Evolutionary conservation across 2,888 invertebrate species (phyloP), one percentile per base, ranked within the genome.

Genomic region (Diploptera punctata): DNA sequence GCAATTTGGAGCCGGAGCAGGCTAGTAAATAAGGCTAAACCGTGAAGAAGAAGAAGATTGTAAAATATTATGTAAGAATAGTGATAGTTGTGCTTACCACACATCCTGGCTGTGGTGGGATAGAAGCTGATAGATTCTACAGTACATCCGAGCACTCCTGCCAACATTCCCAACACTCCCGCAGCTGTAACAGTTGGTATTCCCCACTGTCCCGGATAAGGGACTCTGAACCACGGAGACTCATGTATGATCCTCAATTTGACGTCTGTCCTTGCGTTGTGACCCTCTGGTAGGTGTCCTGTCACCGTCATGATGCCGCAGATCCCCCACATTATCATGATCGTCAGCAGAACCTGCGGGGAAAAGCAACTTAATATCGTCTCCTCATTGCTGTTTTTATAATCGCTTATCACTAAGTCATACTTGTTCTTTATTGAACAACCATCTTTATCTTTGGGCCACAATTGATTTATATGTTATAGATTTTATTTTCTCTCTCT

Each of bases 111-210:
- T 1, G 94, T 94, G n/a, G 95, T 95, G 68, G 95, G 94, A 83
- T 96, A 97, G 81, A 96, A 95, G 78, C 95, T 94, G 74, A 95
- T 90, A 3, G 93, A 93, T 81, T 93, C 93, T 13, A 93, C 90
- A 0, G 93, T 92, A 76, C 93, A 93, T 0, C 93, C 92, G 38
- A 93, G 80, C 21, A 93, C 92, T 0, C 93, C 93, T 0, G 93
- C 92, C 71, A 93, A 78, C 89, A 93, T 91, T 2, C 93, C 93
- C 71, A 93, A 82, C n/a, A 92, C 91, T 0, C 92, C 91, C 0
- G 89, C 87, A 62, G 82, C 79, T 43, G 89, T 91, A 4, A 93
- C 90, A 0, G 91, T 91, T 0, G 93, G 93, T 29, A 81, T 75
- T 0, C 93, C 93, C 90, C 93, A 93, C 80, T 93, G 95, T 57